Conservation (phyloP, 2,888 invertebrate species). For the Exocentrus adspersus region DNA sequence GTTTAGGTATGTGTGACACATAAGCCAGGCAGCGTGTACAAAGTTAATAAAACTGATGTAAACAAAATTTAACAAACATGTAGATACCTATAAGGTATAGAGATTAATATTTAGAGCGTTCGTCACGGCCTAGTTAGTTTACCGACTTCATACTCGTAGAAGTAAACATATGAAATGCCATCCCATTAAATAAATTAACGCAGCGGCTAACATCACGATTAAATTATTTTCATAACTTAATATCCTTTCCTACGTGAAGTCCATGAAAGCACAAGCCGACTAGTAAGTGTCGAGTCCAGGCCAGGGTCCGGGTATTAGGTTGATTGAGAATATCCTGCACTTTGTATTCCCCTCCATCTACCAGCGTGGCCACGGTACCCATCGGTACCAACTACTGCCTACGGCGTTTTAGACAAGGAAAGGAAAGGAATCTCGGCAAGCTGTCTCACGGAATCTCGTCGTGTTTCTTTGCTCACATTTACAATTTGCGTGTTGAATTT, state of each 20-base stretch:
- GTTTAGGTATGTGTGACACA: no score
- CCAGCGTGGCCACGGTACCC: slow-evolving; percentile 51
- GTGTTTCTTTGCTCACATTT: slow-evolving; percentile 23
- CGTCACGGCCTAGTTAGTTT: background rate
- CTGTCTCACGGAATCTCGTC: slow-evolving; percentile 26
- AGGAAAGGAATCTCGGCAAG: background rate
- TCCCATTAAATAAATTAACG: slow-evolving; percentile 12
- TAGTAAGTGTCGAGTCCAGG: slow-evolving; percentile 29
- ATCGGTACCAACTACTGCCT: slow-evolving; percentile 52
- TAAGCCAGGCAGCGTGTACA: no score
- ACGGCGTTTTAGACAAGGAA: background rate
- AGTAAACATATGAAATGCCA: slow-evolving; percentile 16
- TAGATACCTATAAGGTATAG: no score
- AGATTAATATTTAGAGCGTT: background rate
- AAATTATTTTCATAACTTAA: slow-evolving; percentile 26
- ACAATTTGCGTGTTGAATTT: slow-evolving; percentile 23
- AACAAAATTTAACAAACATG: no score
- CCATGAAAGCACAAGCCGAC: slow-evolving; percentile 21
- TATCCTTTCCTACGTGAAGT: slow-evolving; percentile 18
- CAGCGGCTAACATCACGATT: slow-evolving; percentile 13
- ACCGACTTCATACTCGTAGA: background rate
- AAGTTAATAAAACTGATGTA: no score
- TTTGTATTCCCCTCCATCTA: slow-evolving; percentile 25
- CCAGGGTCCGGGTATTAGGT: slow-evolving; percentile 36
- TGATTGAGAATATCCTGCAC: slow-evolving; percentile 56